Conservation (phyloP, 2,888 invertebrate species). For the Spilosoma lubricipeda region DNA sequence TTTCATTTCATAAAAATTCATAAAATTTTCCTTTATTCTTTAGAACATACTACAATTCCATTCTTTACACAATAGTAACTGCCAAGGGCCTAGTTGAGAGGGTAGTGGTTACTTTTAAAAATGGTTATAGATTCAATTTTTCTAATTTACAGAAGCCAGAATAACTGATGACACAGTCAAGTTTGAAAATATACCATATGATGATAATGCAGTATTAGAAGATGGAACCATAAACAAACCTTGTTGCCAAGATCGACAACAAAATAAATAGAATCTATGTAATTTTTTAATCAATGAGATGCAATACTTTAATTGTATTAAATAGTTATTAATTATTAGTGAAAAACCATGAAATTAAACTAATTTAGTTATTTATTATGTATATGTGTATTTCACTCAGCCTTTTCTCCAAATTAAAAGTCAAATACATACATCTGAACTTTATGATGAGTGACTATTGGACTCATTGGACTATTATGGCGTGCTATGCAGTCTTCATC, state of each 20-base stretch:
- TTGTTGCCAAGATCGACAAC: constrained; percentile 67
- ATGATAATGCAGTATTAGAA: constrained; percentile 80
- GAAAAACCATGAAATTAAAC: not conserved
- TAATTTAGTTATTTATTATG: not conserved
- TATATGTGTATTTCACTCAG: not conserved
- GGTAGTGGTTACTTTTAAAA: not conserved
- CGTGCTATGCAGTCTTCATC: too few relatives aligned
- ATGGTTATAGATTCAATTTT: not conserved
- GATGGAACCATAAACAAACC: constrained; percentile 57
- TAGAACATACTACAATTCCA: too few relatives aligned
- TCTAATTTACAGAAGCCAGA: constrained; percentile 82
- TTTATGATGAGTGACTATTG: too few relatives aligned
- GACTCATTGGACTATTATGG: too few relatives aligned
- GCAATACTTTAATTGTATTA: constrained; percentile 5
- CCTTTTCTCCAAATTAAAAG: too few relatives aligned
- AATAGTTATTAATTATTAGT: not conserved
- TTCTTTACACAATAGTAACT: too few relatives aligned
- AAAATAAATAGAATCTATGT: constrained; percentile 52
- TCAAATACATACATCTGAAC: too few relatives aligned
- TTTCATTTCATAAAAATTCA: too few relatives aligned
- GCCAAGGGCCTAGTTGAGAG: too few relatives aligned
- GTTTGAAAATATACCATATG: constrained; percentile 88
- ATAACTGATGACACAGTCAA: constrained; percentile 87
- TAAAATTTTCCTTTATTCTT: too few relatives aligned
- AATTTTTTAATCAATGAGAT: not conserved